Evolutionary conservation across 1,140 invertebrate species (phyloP), one percentile per base, ranked within the genome.

Genomic region (Pseudachorutes palmiensis): DNA sequence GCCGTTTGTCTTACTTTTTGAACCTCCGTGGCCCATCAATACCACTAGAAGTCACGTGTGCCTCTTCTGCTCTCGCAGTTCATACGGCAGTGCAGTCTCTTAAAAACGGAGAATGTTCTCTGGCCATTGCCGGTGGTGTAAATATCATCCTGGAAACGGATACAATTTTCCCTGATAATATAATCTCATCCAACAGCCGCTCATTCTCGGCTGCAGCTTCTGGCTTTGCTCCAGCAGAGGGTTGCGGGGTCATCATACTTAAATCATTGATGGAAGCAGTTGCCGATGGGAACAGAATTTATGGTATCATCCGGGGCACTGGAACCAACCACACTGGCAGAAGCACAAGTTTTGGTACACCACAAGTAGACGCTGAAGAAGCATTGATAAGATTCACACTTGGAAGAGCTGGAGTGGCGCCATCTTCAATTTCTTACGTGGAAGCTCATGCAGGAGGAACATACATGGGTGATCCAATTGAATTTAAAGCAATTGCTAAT

Each of bases 381-480:
- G 68, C 74, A 31, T 72, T 84, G 24, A 71, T 84, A 16, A 69
- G 77, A 58, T 79, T 81, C 67, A 77, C 82, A 14, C 84, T 84
- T 65, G 72, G 69, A 28, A 81, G 83, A 66, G 77, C 80, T 30
- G 76, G 77, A 51, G 65, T 84, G 29, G 75, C 80, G 68, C 82
- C 83, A 19, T 70, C 73, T 51, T 65, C 74, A 24, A 79, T 84
- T 31, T 73, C 74, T 2, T 85, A 83, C 74, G 79, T 85, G 32
- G 83, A 85, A 72, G 79, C 81, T 60, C 83, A 85, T 75, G 83
- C 83, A 16, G 85, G 84, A 32, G 83, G 83, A 24, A 85, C 83
- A 0, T 80, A 82, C 74, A 79, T 65, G 2, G 64, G 64, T 9
- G 64, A 64, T 51, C 62, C 62, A 51, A 64, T 64, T 3, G 64